Percentiles rank a stretch among this genome's conserved stretches.
Evolutionary conservation across 2,888 invertebrate genomes (phyloP).

Genomic region (Apamea epomidion): DNA sequence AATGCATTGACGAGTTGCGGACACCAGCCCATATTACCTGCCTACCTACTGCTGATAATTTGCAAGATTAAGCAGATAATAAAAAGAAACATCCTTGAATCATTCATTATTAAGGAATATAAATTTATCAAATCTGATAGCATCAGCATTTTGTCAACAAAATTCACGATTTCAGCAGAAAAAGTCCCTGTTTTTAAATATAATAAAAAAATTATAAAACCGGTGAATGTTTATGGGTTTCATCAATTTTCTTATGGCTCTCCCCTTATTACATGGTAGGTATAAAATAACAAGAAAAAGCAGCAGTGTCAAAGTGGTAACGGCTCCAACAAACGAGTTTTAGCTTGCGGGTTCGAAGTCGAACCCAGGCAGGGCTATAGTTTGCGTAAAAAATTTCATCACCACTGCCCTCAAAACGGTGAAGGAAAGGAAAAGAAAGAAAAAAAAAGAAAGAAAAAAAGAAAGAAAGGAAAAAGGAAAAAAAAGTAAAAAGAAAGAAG

Average conservation of each 20-base stretch:
- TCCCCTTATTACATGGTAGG: not conserved
- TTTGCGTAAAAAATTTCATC: too few relatives aligned
- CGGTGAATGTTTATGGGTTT: not conserved
- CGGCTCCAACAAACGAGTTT: too few relatives aligned
- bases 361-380: too few relatives aligned
- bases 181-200: not conserved
- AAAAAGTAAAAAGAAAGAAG: too few relatives aligned
- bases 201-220: not conserved
- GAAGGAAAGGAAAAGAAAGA: too few relatives aligned
- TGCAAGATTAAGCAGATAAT: not conserved
- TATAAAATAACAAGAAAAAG: not conserved
- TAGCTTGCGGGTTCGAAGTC: too few relatives aligned
- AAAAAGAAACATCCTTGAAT: not conserved
- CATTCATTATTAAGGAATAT: conserved; percentile 10
- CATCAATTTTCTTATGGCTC: not conserved
- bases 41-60: not conserved
- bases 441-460: too few relatives aligned
- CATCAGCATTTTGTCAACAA: not conserved
- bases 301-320: too few relatives aligned
- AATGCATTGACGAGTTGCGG: too few relatives aligned
- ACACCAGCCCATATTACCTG: too few relatives aligned
- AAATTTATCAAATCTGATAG: conserved; percentile 18
- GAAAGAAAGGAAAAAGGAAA: too few relatives aligned
- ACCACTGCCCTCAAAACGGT: too few relatives aligned
- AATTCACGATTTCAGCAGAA: not conserved